Evolutionary conservation across 2,113 vertebrate species (phyloP), one percentile per base, ranked within the genome.

Genomic region (Rhombomys opimus): DNA sequence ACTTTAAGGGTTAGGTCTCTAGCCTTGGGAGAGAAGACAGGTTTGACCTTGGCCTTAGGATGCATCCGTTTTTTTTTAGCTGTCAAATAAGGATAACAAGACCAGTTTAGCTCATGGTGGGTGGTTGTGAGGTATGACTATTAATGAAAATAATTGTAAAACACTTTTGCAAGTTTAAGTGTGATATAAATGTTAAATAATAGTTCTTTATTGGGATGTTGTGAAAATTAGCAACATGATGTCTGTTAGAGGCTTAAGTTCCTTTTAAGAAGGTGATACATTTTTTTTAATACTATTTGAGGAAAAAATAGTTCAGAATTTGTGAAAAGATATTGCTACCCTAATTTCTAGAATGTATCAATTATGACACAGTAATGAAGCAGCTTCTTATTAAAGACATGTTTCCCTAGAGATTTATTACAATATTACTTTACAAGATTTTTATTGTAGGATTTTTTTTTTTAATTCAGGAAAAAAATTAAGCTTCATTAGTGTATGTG

Each of bases 131-230:
- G 88, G 85, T 76, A 96, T 97, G 96, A 97, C 93, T 97, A 80
- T 90, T 97, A 97, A 91, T 97, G 95, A 98, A 97, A 97, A 98
- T 93, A 96, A 96, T 97, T 97, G 87, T 98, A 91, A 97, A 97
- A 90, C 75, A 96, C 75, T 94, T 97, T 91, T 84, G 84, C 91
- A 95, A 96, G 95, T 96, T 94, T 17, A 97, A 97, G 93, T 97
- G 97, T 97, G 95, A 97, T 90, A 80, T 93, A 97, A 97, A 97
- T 95, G 94, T 95, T 96, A 97, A 98, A 93, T 97, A 97, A 93
- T 97, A 95, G 94, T 95, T 97, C 90, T 96, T 97, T 95, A 97
- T 96, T 97, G 90, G 87, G 95, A 97, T 96, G 82, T 90, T 96
- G 97, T 97, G 97, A 98, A 97, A 97, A 96, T 97, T 96, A 97